Conservation (phyloP, 2,888 invertebrate species). For the Congeria kusceri region DNA sequence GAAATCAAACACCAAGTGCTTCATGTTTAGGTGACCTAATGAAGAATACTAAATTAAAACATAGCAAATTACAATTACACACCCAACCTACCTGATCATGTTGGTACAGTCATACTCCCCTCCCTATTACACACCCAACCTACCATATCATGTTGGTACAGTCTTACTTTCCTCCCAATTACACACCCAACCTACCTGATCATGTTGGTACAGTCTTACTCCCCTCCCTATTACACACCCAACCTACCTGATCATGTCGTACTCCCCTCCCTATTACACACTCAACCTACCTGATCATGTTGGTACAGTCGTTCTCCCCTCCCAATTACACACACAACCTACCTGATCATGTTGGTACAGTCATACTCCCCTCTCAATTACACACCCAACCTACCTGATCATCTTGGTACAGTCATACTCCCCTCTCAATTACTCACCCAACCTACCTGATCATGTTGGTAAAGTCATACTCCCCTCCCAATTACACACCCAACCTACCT, state of each 20-base stretch:
- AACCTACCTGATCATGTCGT: slow-evolving; percentile 96
- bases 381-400: slow-evolving; percentile 97
- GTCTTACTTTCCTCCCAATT: too few relatives aligned
- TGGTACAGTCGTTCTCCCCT: slow-evolving; percentile 97
- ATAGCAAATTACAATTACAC: too few relatives aligned
- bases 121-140: too few relatives aligned
- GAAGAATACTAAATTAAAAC: too few relatives aligned
- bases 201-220: slow-evolving; percentile 97
- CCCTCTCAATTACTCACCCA: slow-evolving; percentile 99
- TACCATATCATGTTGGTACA: too few relatives aligned
- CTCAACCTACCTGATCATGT: slow-evolving; percentile 93
- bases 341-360: slow-evolving; percentile 96
- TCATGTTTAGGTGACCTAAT: too few relatives aligned
- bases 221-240: slow-evolving; percentile 99
- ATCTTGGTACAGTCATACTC: slow-evolving; percentile 97
- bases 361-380: slow-evolving; percentile 98
- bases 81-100: too few relatives aligned
- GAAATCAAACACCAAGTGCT: too few relatives aligned
- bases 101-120: too few relatives aligned
- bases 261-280: slow-evolving; percentile 91
- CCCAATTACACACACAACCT: too few relatives aligned
- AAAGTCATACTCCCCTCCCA: slow-evolving; percentile 97
- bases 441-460: slow-evolving; percentile 97
- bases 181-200: slow-evolving; percentile 87
- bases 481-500: slow-evolving; percentile 99